These are phyloP conservation scores for Mactromeris polynyma DNA, from an alignment of 2,888 invertebrate species.

Conservation along the genomic window DNA sequence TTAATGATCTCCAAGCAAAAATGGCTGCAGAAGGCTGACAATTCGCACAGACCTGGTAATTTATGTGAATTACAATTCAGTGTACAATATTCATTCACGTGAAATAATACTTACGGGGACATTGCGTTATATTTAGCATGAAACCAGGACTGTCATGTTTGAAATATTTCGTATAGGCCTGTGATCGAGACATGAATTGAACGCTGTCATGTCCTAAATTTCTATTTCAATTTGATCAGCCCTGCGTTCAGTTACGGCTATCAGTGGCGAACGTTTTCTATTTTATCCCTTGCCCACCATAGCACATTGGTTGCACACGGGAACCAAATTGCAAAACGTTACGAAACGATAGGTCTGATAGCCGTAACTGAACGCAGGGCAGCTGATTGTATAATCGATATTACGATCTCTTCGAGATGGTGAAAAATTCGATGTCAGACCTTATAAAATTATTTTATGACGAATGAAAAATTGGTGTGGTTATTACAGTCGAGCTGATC, in stretches of 20 bases:
- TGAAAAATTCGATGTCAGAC: neutral
- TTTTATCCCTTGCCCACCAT: no score
- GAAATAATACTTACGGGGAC: neutral
- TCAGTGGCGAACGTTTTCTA: no score
- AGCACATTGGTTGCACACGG: no score
- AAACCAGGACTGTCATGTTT: neutral
- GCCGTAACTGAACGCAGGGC: no score
- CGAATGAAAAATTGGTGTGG: neutral
- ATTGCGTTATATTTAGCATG: neutral
- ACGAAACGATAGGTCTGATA: no score
- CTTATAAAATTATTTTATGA: neutral
- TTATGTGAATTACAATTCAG: neutral
- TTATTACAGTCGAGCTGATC: no score
- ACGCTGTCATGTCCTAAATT: neutral
- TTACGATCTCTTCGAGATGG: neutral
- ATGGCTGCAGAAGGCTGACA: slow-evolving; percentile 10
- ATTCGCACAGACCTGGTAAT: neutral
- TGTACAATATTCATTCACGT: neutral
- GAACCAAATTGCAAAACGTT: no score
- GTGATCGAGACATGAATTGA: neutral
- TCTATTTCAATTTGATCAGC: no score
- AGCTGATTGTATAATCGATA: neutral
- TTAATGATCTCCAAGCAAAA: neutral
- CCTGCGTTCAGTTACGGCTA: no score
- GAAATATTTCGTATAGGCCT: neutral